These are phyloP conservation scores for Scarus forsteni DNA, from an alignment of 2,797 vertebrate genomes.

Conservation along the genomic window DNA sequence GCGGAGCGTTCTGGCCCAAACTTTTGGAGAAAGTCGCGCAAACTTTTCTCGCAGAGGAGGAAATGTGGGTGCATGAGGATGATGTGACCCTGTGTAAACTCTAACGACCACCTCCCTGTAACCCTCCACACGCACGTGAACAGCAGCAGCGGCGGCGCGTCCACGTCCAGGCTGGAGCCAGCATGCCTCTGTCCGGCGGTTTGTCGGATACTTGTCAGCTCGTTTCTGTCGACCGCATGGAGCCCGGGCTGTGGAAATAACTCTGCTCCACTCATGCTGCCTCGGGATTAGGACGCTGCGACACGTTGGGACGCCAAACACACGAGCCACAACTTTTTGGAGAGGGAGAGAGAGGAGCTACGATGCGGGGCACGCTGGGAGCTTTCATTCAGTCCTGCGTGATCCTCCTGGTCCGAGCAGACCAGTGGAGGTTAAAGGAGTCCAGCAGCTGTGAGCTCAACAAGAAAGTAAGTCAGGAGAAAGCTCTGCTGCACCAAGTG, in stretches of 20 bases:
- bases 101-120: conserved; percentile 41
- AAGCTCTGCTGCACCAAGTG: background rate
- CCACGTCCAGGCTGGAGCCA: conserved; percentile 47
- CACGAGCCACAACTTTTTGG: conserved; percentile 28
- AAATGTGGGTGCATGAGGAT: conserved; percentile 9
- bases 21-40: conserved; percentile 21
- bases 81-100: conserved; percentile 58
- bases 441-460: conserved; percentile 80
- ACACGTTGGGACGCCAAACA: conserved; percentile 21
- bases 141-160: conserved; percentile 38
- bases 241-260: conserved; percentile 56
- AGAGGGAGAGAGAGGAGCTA: conserved; percentile 40
- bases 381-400: conserved; percentile 82
- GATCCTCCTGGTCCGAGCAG: conserved; percentile 83
- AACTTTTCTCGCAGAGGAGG: background rate
- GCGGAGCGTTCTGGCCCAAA: conserved; percentile 33
- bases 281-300: conserved; percentile 22
- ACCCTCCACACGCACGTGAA: conserved; percentile 52
- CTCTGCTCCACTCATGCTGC: conserved; percentile 22
- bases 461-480: conserved; percentile 82
- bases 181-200: conserved; percentile 68
- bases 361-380: conserved; percentile 82
- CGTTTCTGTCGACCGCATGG: conserved; percentile 55
- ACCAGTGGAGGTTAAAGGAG: conserved; percentile 78
- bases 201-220: conserved; percentile 68